Evolutionary conservation across 2,113 vertebrate species (phyloP), one percentile per base, ranked within the genome.

Genomic region (Platycercus adscitus): DNA sequence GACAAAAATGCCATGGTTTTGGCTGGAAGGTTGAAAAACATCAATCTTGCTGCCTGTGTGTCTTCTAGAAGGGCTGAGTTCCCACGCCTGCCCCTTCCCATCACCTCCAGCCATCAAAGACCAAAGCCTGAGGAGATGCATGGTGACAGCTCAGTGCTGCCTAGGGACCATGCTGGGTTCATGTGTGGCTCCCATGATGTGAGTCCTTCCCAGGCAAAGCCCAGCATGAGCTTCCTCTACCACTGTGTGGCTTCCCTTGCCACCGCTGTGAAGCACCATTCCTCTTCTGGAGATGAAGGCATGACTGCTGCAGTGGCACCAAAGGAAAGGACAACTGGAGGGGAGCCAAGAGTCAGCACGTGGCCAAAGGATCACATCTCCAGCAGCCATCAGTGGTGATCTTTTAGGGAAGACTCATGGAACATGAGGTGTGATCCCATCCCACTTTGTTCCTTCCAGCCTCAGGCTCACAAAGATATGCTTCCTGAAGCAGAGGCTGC

Each of bases 261-360:
- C 50, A 12, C 60, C 1, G 0, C 0, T 21, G 44, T 17, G 49
- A 3, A 25, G 7, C 3, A 0, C 9, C 0, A 1, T 25, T 52
- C 39, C 0, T n/a, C 11, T 53, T 81, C 60, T 4, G 6, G 16
- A 26, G 50, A 23, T 2, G 13, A 29, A 71, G 78, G 26, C 89
- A 43, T 0, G 1, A 72, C 52, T 9, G 68, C 56, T 5, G 6
- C 20, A 21, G 41, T 0, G 10, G 50, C 68, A 44, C 39, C 78
- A 37, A 41, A 7, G 39, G 49, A 26, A 39, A 52, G 77, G 58
- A 25, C 83, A 64, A 6, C 7, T 5, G 0, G 2, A 9, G 9
- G 23, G 2, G 10, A 68, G 24, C 75, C 56, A 18, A 12, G 71
- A 44, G 94, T 25, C 76, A 39, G 13, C 28, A 4, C 35, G 1